Evolutionary conservation across 2,797 vertebrate species (phyloP).

Genomic region (Platalea minor): DNA sequence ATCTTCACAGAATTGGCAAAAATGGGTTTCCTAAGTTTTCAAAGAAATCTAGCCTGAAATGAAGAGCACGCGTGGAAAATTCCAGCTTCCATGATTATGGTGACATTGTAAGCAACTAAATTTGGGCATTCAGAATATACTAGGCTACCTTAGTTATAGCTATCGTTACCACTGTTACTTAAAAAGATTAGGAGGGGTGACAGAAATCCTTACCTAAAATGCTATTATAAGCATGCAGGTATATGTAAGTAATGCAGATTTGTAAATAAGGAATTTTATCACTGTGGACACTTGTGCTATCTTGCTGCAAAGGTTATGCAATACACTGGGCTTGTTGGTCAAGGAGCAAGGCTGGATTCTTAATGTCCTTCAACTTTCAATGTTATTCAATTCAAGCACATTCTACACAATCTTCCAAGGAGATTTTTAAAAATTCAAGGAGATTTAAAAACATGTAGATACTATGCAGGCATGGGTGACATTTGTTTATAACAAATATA

Average conservation of each 20-base stretch:
- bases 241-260: background rate
- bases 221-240: background rate
- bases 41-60: background rate
- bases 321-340: background rate
- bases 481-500: background rate
- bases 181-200: background rate
- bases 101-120: background rate
- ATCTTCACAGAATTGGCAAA: background rate
- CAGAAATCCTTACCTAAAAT: background rate
- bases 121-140: background rate
- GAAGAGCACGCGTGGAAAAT: background rate
- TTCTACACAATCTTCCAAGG: background rate
- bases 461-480: background rate
- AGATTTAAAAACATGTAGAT: background rate
- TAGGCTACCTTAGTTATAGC: background rate
- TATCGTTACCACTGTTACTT: background rate
- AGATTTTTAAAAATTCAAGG: background rate
- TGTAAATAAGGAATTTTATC: background rate
- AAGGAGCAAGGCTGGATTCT: background rate
- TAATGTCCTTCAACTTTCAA: background rate
- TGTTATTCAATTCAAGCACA: background rate
- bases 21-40: background rate
- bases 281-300: rapidly evolving
- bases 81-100: background rate
- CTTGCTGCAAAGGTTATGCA: background rate